Evolutionary conservation across 1,140 invertebrate genomes (phyloP).

Genomic region (Yoshiicerus persimilis): DNA sequence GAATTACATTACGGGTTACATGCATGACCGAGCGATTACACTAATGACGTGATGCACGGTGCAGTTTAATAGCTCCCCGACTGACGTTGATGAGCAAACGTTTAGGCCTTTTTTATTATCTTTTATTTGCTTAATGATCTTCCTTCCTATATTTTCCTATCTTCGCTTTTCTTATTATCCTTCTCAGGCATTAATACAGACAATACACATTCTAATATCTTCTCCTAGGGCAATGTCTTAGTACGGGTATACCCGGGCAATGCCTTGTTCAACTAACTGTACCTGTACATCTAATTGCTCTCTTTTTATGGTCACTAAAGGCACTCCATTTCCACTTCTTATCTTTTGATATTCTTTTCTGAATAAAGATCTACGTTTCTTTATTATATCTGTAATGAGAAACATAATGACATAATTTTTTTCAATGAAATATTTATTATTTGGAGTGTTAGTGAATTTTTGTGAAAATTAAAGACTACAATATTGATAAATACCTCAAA

Average conservation of each 20-base stretch:
- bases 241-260: neutral
- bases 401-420: too few species aligned
- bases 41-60: conserved; percentile 21
- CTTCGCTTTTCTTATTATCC: neutral
- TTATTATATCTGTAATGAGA: too few species aligned
- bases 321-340: neutral
- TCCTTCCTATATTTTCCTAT: neutral
- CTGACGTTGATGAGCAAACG: conserved; percentile 21
- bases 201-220: neutral
- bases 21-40: conserved; percentile 17
- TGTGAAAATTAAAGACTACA: too few species aligned
- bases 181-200: neutral
- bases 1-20: conserved; percentile 8
- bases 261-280: neutral
- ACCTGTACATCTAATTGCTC: neutral
- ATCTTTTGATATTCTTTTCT: too few species aligned
- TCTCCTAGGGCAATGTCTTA: neutral
- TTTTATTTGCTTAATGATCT: conserved; percentile 21
- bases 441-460: too few species aligned
- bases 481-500: too few species aligned
- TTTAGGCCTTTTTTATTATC: neutral
- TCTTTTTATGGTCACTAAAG: too few species aligned
- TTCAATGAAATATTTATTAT: too few species aligned
- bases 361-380: too few species aligned
- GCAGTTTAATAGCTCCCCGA: conserved; percentile 15